phyloP scores from a whole-genome alignment of 2,888 invertebrate genomes.

The Athalia circularis region DNA sequence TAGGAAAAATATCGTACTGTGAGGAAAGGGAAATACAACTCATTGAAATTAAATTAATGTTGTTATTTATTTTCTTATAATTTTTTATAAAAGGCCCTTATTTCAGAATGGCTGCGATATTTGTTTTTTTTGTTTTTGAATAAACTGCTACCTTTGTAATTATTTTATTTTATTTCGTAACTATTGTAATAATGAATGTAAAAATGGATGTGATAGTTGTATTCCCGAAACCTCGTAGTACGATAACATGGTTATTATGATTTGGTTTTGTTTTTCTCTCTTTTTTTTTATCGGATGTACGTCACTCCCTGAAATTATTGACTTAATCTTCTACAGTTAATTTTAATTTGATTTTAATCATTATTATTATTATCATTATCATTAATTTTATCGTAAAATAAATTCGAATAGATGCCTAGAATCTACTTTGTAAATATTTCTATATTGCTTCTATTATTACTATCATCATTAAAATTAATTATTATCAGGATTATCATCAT shows the following conservation, averaged over 20 bases:
- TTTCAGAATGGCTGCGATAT: too few relatives aligned
- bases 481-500: slow-evolving; percentile 54
- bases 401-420: background rate
- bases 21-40: too few relatives aligned
- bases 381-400: slow-evolving; percentile 22
- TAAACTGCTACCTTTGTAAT: too few relatives aligned
- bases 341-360: too few relatives aligned
- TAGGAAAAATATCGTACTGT: too few relatives aligned
- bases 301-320: slow-evolving; percentile 24
- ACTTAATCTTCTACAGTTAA: slow-evolving; percentile 21
- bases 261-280: background rate
- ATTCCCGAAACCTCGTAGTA: background rate
- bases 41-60: too few relatives aligned
- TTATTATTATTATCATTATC: slow-evolving; percentile 5
- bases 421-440: slow-evolving; percentile 42
- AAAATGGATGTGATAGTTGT: too few relatives aligned
- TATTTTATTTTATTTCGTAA: too few relatives aligned
- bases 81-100: too few relatives aligned
- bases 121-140: too few relatives aligned
- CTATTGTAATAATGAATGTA: too few relatives aligned
- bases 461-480: slow-evolving; percentile 56
- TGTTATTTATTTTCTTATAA: too few relatives aligned
- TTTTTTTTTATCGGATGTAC: background rate
- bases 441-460: slow-evolving; percentile 50
- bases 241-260: background rate